phyloP scores from a whole-genome alignment of 1,140 invertebrate genomes.

The Babylonia areolata region DNA sequence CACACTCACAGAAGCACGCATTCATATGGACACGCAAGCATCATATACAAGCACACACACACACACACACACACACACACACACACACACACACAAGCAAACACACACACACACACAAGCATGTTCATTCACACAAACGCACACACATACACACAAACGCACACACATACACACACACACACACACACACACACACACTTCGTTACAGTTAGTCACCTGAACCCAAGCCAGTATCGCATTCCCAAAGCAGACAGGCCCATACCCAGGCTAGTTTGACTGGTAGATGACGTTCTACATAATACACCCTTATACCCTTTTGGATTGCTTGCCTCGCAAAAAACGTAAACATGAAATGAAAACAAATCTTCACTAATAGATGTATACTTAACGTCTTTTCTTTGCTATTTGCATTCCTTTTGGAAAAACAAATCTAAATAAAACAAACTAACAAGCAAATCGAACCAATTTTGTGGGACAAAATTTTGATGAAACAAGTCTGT shows the following conservation, averaged over 20 bases:
- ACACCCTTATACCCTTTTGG: too few relatives aligned
- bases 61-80: conserved; percentile 14
- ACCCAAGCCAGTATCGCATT: neutral
- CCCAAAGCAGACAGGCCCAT: neutral
- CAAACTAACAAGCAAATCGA: too few relatives aligned
- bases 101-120: neutral
- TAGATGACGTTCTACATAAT: too few relatives aligned
- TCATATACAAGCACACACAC: neutral
- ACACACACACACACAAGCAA: neutral
- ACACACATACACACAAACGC: neutral
- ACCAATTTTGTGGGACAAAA: too few relatives aligned
- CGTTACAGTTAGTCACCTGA: neutral
- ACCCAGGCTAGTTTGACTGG: neutral
- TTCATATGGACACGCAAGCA: neutral
- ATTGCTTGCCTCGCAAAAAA: too few relatives aligned
- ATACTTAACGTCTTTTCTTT: too few relatives aligned
- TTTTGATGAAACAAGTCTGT: too few relatives aligned
- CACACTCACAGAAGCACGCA: neutral
- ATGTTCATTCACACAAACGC: neutral
- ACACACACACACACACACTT: neutral
- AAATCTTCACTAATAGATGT: too few relatives aligned
- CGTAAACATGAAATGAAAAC: too few relatives aligned
- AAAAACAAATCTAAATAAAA: too few relatives aligned
- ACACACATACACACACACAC: neutral
- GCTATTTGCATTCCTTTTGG: too few relatives aligned